Evolutionary conservation across 2,797 vertebrate species (phyloP).

Genomic region (Neopelma chrysocephalum): DNA sequence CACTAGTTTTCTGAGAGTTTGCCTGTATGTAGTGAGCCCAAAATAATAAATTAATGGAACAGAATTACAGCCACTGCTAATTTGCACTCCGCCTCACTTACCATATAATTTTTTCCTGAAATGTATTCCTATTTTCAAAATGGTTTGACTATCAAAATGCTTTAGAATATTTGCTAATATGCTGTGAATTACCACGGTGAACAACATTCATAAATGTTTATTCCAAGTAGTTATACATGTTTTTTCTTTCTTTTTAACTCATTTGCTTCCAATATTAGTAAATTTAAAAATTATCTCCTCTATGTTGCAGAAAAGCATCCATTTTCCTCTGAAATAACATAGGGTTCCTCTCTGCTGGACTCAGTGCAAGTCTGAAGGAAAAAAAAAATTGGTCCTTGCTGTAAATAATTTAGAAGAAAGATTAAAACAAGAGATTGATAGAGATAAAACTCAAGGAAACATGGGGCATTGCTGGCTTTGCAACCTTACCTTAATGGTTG

Average conservation of each 20-base stretch:
- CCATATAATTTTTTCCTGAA: conserved; percentile 17
- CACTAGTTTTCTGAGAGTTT: conserved; percentile 17
- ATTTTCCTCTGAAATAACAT: not conserved
- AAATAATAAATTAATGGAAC: conserved; percentile 10
- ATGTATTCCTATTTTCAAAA: conserved; percentile 2
- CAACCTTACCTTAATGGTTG: not conserved
- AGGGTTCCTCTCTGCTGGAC: not conserved
- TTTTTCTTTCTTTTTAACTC: not conserved
- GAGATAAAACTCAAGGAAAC: not conserved
- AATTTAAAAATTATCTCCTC: not conserved
- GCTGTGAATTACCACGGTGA: not conserved
- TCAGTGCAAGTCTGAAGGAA: not conserved
- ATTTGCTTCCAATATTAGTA: not conserved
- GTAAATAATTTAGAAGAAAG: not conserved
- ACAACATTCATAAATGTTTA: conserved; percentile 4
- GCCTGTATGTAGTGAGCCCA: not conserved
- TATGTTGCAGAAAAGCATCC: not conserved
- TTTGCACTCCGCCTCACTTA: not conserved
- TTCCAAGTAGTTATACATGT: not conserved
- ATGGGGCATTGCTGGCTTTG: not conserved
- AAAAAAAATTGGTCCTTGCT: not conserved
- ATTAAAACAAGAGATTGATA: not conserved
- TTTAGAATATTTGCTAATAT: conserved; percentile 26
- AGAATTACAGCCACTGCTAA: conserved; percentile 27
- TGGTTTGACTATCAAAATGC: not conserved